These are phyloP conservation scores for Pangasius macronema DNA, from an alignment of 2,797 vertebrate species.

Conservation along the genomic window DNA sequence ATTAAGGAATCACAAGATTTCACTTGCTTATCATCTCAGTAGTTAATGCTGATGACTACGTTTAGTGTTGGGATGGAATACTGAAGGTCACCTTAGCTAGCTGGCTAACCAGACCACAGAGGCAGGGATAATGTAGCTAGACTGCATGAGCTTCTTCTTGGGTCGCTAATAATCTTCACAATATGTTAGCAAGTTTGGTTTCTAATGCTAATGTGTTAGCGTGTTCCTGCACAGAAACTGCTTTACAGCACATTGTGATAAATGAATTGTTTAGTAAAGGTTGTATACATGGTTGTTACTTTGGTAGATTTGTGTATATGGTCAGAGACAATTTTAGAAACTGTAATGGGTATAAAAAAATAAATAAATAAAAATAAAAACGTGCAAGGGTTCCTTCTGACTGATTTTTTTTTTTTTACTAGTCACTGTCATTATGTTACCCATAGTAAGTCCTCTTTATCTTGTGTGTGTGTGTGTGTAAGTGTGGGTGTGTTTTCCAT, in stretches of 20 bases:
- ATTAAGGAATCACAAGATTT: background rate
- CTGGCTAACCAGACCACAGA: background rate
- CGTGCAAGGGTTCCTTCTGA: no score
- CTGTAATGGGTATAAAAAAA: no score
- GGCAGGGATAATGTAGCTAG: background rate
- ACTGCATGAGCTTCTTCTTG: background rate
- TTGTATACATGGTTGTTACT: background rate
- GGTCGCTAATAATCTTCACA: background rate
- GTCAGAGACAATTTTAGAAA: background rate
- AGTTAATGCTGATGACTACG: background rate
- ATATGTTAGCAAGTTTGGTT: background rate
- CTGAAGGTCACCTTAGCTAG: background rate
- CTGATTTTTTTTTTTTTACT: no score
- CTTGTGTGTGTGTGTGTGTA: background rate
- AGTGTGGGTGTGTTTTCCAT: background rate
- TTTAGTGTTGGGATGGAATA: background rate
- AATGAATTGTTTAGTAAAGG: background rate
- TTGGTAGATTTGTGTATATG: background rate
- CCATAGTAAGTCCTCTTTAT: no score
- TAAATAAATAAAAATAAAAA: no score
- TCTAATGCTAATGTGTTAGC: background rate
- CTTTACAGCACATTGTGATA: background rate
- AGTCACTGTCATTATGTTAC: no score
- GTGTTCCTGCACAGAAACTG: background rate
- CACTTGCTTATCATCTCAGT: background rate